Conservation (phyloP, 2,113 vertebrate genomes). For the Xenopus tropicalis region DNA sequence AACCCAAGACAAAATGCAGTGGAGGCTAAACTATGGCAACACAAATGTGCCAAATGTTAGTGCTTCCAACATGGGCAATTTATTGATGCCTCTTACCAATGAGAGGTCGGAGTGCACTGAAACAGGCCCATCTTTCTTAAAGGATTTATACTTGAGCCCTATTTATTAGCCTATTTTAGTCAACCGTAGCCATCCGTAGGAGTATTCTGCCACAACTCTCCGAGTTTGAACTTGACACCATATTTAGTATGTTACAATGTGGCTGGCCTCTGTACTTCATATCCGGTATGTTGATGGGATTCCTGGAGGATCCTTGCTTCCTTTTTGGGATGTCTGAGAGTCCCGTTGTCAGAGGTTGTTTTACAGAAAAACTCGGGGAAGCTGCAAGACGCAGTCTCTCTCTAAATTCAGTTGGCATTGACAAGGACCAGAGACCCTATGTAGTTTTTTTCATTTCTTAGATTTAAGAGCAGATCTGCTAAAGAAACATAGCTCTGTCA, state of each 20-base stretch:
- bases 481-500: no score
- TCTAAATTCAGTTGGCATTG: constrained; percentile 50
- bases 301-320: constrained; percentile 67
- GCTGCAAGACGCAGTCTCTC: constrained; percentile 56
- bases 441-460: background rate
- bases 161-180: constrained; percentile 52
- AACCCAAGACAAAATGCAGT: no score
- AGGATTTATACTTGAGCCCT: constrained; percentile 9
- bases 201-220: constrained; percentile 49
- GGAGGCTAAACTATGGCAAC: no score
- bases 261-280: constrained; percentile 67
- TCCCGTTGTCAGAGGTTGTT: constrained; percentile 44
- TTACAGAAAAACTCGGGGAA: constrained; percentile 33
- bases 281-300: constrained; percentile 73
- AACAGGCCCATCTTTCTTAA: constrained; percentile 20
- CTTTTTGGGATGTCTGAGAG: constrained; percentile 75
- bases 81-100: constrained; percentile 1
- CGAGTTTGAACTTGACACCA: constrained; percentile 70
- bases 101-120: background rate
- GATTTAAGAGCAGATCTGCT: no score
- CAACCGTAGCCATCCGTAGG: constrained; percentile 49
- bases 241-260: constrained; percentile 89
- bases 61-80: background rate
- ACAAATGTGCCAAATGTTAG: no score
- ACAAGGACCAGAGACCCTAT: constrained; percentile 60